Evolutionary conservation across 2,113 vertebrate species (phyloP).

Genomic region (Athene noctua): DNA sequence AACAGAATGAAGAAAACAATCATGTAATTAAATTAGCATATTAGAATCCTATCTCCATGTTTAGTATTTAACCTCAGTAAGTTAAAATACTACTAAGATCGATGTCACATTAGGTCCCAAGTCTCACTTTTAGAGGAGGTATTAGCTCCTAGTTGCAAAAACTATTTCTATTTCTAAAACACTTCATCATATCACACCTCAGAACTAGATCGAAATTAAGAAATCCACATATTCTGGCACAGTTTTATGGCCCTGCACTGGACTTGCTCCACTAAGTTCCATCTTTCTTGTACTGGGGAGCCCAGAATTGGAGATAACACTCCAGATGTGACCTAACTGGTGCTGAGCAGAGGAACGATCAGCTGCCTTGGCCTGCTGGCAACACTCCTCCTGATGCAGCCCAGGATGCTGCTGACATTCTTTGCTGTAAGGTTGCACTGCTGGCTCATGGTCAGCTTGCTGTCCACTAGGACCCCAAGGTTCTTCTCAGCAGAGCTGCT

Average conservation of each 20-base stretch:
- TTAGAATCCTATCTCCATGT: background rate
- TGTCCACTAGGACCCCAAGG: background rate
- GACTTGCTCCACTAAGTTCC: background rate
- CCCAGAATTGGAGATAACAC: background rate
- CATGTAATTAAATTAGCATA: background rate
- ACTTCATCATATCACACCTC: background rate
- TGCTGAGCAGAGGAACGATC: background rate
- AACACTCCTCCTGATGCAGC: background rate
- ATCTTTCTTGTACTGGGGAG: background rate
- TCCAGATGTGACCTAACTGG: background rate
- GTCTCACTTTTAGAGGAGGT: background rate
- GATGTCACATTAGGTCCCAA: background rate
- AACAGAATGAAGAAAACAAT: background rate
- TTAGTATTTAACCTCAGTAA: background rate
- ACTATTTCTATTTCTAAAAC: background rate
- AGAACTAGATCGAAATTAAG: background rate
- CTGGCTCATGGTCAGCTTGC: background rate
- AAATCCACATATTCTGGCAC: background rate
- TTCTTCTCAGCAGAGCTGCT: background rate
- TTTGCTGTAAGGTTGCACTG: background rate
- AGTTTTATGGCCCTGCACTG: background rate
- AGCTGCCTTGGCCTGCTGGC: background rate
- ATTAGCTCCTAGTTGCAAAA: background rate
- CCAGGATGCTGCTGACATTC: background rate
- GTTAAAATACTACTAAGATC: background rate